Conservation (phyloP, 2,888 invertebrate species). For the Drosophila fulvimacula region DNA sequence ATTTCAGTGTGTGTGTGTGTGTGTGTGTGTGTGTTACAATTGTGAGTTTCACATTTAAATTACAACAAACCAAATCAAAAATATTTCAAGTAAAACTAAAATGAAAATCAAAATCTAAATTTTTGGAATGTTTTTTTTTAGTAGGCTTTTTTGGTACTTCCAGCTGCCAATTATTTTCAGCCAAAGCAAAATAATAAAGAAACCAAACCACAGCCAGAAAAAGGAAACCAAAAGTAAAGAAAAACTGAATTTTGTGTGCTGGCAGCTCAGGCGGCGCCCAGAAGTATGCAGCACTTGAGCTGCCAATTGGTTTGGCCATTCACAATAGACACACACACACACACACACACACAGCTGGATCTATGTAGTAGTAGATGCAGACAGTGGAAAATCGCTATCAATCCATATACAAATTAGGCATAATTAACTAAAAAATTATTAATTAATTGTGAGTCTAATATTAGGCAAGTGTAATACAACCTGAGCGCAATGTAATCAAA, state of each 20-base stretch:
- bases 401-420: constrained; percentile 45
- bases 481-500: constrained; percentile 74
- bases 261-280: constrained; percentile 28
- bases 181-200: constrained; percentile 63
- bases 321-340: constrained; percentile 1
- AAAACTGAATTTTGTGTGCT: constrained; percentile 23
- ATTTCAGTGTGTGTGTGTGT: constrained; percentile 35
- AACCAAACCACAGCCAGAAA: constrained; percentile 67
- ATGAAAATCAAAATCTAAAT: constrained; percentile 52
- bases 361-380: constrained; percentile 31
- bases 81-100: constrained; percentile 55
- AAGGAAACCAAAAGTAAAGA: not conserved
- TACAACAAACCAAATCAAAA: constrained; percentile 61
- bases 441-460: constrained; percentile 55
- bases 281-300: constrained; percentile 44
- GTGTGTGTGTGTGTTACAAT: constrained; percentile 50
- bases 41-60: constrained; percentile 66
- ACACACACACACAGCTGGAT: constrained; percentile 25
- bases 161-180: constrained; percentile 58
- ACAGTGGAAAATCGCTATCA: constrained; percentile 44
- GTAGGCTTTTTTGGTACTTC: constrained; percentile 36
- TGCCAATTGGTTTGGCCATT: constrained; percentile 25
- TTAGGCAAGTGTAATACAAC: constrained; percentile 74
- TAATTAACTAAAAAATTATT: constrained; percentile 13
- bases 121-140: constrained; percentile 46